Percentiles rank a stretch among this genome's conserved stretches.
These are phyloP conservation scores for Melitaea cinxia DNA, from an alignment of 1,140 invertebrate genomes.

Conservation along the genomic window DNA sequence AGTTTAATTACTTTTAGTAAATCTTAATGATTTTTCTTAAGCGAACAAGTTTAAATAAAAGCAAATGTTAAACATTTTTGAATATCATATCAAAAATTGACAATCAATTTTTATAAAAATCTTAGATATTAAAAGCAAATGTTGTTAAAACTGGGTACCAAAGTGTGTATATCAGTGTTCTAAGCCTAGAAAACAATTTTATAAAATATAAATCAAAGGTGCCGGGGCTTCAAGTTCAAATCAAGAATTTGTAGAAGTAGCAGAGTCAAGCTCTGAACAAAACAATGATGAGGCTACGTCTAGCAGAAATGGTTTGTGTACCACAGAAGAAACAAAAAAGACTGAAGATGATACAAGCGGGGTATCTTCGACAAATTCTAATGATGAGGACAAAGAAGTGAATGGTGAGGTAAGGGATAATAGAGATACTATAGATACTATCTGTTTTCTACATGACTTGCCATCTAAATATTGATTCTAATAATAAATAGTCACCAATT, in stretches of 20 bases:
- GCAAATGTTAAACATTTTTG: too few relatives aligned
- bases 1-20: neutral
- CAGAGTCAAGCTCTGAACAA: constrained; percentile 66
- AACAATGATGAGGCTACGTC: constrained; percentile 55
- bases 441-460: too few relatives aligned
- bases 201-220: constrained; percentile 25
- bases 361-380: constrained; percentile 73
- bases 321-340: constrained; percentile 39
- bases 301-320: constrained; percentile 59
- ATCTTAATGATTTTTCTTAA: neutral
- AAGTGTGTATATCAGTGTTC: neutral
- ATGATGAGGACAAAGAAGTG: constrained; percentile 67
- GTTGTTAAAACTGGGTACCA: neutral
- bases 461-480: too few relatives aligned
- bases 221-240: constrained; percentile 63
- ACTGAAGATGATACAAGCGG: constrained; percentile 70
- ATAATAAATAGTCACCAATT: too few relatives aligned
- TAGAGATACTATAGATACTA: too few relatives aligned
- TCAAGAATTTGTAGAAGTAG: constrained; percentile 45
- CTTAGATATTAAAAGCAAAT: too few relatives aligned
- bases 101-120: too few relatives aligned
- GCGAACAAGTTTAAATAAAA: too few relatives aligned
- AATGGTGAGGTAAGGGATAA: constrained; percentile 75
- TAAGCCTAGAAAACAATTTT: too few relatives aligned
- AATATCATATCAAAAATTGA: too few relatives aligned